Conservation (phyloP, 2,888 invertebrate species). For the Drosophila buzzatii region DNA sequence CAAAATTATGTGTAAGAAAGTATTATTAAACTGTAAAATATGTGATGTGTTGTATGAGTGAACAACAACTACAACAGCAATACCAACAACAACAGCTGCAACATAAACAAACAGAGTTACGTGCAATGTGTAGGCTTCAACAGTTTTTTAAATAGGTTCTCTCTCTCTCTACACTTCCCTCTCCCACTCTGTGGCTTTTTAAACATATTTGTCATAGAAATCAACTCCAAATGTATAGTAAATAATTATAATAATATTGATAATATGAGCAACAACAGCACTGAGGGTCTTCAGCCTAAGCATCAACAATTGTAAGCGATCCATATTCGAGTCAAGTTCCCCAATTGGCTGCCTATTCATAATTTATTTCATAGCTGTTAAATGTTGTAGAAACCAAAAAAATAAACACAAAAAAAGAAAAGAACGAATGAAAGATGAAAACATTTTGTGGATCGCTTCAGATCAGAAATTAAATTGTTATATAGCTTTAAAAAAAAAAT, state of each 20-base stretch:
- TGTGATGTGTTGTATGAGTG: slow-evolving; percentile 67
- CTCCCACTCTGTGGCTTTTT: background rate
- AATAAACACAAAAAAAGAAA: slow-evolving; percentile 6
- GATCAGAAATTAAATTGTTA: slow-evolving; percentile 61
- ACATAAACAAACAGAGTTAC: slow-evolving; percentile 35
- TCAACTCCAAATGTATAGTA: slow-evolving; percentile 47
- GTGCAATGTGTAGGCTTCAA: slow-evolving; percentile 50
- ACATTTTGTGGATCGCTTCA: slow-evolving; percentile 27
- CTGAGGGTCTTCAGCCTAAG: slow-evolving; percentile 47
- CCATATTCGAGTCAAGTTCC: slow-evolving; percentile 25
- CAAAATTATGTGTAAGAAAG: slow-evolving; percentile 78
- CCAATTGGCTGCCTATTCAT: slow-evolving; percentile 40
- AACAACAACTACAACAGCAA: slow-evolving; percentile 6
- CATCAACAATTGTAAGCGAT: slow-evolving; percentile 21
- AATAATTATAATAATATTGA: slow-evolving; percentile 26
- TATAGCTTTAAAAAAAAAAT: slow-evolving; percentile 63
- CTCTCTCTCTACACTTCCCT: background rate
- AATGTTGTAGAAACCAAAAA: slow-evolving; percentile 39
- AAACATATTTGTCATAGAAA: slow-evolving; percentile 43
- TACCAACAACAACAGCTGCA: slow-evolving; percentile 25
- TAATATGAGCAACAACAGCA: slow-evolving; percentile 46
- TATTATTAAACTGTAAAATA: slow-evolving; percentile 83
- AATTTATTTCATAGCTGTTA: slow-evolving; percentile 50
- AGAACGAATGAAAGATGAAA: slow-evolving; percentile 10
- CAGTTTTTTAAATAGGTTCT: slow-evolving; percentile 32